These are phyloP conservation scores for Tylochromis polylepis DNA, from an alignment of 2,113 vertebrate species.

Conservation along the genomic window DNA sequence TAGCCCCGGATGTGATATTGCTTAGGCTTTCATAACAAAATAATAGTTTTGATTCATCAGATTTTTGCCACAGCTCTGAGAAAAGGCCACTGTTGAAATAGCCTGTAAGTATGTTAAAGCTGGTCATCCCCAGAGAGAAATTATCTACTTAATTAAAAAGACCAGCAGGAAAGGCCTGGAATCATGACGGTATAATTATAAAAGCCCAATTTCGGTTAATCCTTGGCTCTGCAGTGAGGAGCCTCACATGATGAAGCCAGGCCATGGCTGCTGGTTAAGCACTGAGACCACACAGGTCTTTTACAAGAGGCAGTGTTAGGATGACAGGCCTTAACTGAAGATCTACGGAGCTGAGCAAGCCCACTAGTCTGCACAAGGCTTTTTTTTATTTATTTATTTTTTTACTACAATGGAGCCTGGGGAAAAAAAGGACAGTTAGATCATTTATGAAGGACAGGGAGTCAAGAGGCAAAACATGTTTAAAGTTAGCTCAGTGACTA, in stretches of 20 bases:
- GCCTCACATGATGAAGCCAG: conserved; percentile 40
- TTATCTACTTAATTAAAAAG: conserved; percentile 79
- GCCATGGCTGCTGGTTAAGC: conserved; percentile 40
- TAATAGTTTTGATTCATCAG: conserved; percentile 7
- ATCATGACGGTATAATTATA: conserved; percentile 77
- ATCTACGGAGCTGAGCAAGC: not conserved
- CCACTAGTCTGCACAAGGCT: conserved; percentile 6
- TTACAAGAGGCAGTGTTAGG: conserved; percentile 32
- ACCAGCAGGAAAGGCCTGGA: conserved; percentile 76
- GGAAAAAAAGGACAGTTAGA: not conserved
- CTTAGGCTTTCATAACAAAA: not conserved
- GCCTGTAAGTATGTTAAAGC: conserved; percentile 72
- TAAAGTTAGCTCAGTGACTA: conserved; percentile 13
- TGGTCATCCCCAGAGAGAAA: conserved; percentile 66
- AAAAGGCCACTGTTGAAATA: conserved; percentile 55
- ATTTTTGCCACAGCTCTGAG: conserved; percentile 20
- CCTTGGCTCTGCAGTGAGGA: conserved; percentile 58
- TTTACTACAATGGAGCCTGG: not conserved
- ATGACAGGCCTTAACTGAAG: conserved; percentile 23
- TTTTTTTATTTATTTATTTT: not conserved
- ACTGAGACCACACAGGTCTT: conserved; percentile 54
- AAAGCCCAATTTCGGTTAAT: conserved; percentile 74
- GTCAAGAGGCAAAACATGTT: conserved; percentile 27
- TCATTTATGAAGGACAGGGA: conserved; percentile 31
- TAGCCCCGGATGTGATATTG: not conserved